Conservation (phyloP, 1,140 invertebrate species). For the Papilio xuthus region DNA sequence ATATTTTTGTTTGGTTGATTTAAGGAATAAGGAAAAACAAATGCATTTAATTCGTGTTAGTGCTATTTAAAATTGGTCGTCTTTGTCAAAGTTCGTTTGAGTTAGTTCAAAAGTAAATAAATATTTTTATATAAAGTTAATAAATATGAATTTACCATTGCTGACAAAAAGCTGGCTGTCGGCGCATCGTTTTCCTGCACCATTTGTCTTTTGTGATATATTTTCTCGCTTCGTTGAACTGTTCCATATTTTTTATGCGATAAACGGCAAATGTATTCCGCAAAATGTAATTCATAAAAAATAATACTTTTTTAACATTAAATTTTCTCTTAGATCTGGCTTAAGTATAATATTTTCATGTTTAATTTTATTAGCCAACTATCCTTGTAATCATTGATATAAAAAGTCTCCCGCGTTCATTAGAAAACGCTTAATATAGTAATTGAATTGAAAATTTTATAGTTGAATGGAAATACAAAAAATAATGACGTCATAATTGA, state of each 20-base stretch:
- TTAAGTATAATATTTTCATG: neutral
- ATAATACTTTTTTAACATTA: neutral
- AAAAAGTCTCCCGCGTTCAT: too few relatives aligned
- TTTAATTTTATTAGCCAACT: neutral
- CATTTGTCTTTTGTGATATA: conserved; percentile 23
- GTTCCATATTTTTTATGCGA: conserved; percentile 17
- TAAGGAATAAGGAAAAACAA: too few relatives aligned
- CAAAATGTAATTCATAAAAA: conserved; percentile 5
- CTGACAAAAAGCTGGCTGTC: conserved; percentile 3
- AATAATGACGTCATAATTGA: neutral
- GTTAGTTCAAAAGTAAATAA: neutral
- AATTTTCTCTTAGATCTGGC: neutral
- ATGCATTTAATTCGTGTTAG: too few relatives aligned
- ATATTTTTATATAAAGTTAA: neutral
- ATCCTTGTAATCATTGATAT: neutral
- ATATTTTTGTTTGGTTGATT: too few relatives aligned
- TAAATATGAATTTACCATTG: conserved; percentile 13
- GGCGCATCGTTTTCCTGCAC: conserved; percentile 18
- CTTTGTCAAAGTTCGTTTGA: too few relatives aligned
- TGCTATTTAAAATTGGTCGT: too few relatives aligned
- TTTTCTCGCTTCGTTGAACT: conserved; percentile 25
- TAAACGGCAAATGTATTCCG: neutral
- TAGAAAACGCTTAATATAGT: too few relatives aligned
- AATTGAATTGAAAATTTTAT: too few relatives aligned
- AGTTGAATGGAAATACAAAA: too few relatives aligned